Base-by-base conservation (phyloP, 37 sponge, comb jelly and placozoan species). In the Chondrosia reniformis region DNA sequence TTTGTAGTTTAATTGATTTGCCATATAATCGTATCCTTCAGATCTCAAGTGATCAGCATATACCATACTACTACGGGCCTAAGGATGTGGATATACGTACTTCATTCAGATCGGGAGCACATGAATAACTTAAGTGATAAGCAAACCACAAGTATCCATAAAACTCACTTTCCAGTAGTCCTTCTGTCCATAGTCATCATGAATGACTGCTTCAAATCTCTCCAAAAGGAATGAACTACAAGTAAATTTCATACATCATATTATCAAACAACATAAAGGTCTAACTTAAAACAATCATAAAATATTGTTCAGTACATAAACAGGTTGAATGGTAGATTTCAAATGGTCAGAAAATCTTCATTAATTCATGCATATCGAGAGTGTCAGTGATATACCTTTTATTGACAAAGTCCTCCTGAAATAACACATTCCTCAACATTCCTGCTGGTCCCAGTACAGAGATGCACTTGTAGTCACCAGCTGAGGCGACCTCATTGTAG, bases 31-130 rank as follows among this genome's bases (percentile, higher is more conserved):
- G 52, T 84, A 79, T 3, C 89, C 96, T 2, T 31, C 77, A 13
- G 86, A 80, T 28, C 91, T 58, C 43, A 96, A 61, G 43, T 87
- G 85, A 13, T 76, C 31, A 31, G 96, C 91, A 76, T 90, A 96
- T 33, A 96, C 94, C 91, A 96, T 89, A 63, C 91, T 89, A 28
- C 36, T 52, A 4, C 96, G 74, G 0, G 94, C 85, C 92, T 94
- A 46, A 3, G 64, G 43, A 28, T n/a, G n/a, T n/a, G n/a, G n/a
- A n/a, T n/a, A n/a, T n/a, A n/a, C n/a, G n/a, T n/a, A n/a, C n/a
- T n/a, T n/a, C n/a, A n/a, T n/a, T n/a, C n/a, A n/a, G n/a, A n/a
- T n/a, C n/a, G n/a, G n/a, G n/a, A n/a, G n/a, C n/a, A n/a, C n/a
- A n/a, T n/a, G n/a, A n/a, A n/a, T n/a, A n/a, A n/a, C n/a, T n/a